Evolutionary conservation across 2,113 vertebrate genomes (phyloP), one percentile per base, ranked within the genome.

Genomic region (Dipodomys spectabilis): DNA sequence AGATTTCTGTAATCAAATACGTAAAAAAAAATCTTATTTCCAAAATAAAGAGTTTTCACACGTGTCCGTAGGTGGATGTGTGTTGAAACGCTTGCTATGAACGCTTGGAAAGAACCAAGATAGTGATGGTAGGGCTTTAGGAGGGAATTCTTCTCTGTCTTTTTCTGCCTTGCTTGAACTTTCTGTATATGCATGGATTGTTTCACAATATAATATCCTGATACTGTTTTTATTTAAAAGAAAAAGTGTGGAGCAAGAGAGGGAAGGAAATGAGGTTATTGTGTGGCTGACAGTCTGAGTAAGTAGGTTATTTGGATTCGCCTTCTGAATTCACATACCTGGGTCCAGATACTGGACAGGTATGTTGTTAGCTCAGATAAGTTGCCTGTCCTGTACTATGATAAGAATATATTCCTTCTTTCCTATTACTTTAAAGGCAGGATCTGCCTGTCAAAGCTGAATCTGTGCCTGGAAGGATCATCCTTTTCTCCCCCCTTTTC

Each of bases 341-440:
- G 69, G n/a, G 30, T 35, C 91, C 82, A 79, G 25, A 85, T 44
- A 74, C 35, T n/a, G 77, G 67, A 89, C 72, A 84, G 90, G 60
- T 77, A 60, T 3, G 7, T 73, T 13, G 6, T 86, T 75, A 87
- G 74, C 68, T 89, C n/a, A 1, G 87, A 23, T 27, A 27, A 53
- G 8, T 53, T 13, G 12, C 11, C 49, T 81, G 18, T 75, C 82
- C 83, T 80, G 78, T 83, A 80, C 69, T 44, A 19, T 15, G 32
- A 80, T 83, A 68, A 85, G 72, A 88, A 64, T 72, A 10, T 81
- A 53, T 53, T 53, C 49, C 75, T 45, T 95, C 62, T 92, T 77
- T 92, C 80, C 64, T n/a, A n/a, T 95, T 87, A 90, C 64, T 73
- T 53, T 80, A 74, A 93, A n/a, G 91, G 72, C 73, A 91, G 53